A percentile compares a stretch with the other conserved stretches of the same genome.
Evolutionary conservation across 2,797 vertebrate genomes (phyloP).

Genomic region (Monodelphis domestica): DNA sequence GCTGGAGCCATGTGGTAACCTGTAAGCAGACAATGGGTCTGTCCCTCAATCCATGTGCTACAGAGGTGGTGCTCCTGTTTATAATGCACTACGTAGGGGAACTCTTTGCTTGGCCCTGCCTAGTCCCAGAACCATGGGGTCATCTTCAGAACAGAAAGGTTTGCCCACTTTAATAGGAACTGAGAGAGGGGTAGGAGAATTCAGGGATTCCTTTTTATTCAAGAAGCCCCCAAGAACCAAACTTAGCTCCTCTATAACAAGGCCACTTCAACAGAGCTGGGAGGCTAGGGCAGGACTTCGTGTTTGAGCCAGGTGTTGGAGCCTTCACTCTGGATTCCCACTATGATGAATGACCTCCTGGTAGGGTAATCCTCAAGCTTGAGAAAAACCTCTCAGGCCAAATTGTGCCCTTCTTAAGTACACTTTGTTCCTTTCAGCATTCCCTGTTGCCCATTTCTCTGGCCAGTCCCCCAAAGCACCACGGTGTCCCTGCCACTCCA

Average conservation of each 20-base stretch:
- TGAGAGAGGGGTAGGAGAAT: neutral
- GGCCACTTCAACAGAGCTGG: slow-evolving; percentile 9
- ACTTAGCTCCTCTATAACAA: slow-evolving; percentile 3
- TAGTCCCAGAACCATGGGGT: neutral
- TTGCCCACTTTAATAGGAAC: slow-evolving; percentile 9
- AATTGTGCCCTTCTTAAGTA: slow-evolving; percentile 69
- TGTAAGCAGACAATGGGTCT: neutral
- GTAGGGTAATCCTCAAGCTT: neutral
- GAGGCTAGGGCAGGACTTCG: neutral
- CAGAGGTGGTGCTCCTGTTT: neutral
- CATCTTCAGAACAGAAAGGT: neutral
- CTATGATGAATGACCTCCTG: neutral
- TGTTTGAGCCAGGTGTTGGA: neutral
- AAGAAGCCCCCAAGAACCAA: slow-evolving; percentile 24
- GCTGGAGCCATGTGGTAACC: neutral
- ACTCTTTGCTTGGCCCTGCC: neutral
- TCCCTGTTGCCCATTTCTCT: neutral
- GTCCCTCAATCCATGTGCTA: neutral
- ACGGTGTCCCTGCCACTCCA: slow-evolving; percentile 39
- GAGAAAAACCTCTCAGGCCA: slow-evolving; percentile 5
- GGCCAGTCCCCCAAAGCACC: neutral
- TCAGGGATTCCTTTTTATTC: slow-evolving; percentile 13
- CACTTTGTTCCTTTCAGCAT: slow-evolving; percentile 70
- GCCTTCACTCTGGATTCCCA: neutral
- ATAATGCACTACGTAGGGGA: neutral